These are phyloP conservation scores for Heteromurus nitidus DNA, from an alignment of 2,888 invertebrate species.

Conservation along the genomic window DNA sequence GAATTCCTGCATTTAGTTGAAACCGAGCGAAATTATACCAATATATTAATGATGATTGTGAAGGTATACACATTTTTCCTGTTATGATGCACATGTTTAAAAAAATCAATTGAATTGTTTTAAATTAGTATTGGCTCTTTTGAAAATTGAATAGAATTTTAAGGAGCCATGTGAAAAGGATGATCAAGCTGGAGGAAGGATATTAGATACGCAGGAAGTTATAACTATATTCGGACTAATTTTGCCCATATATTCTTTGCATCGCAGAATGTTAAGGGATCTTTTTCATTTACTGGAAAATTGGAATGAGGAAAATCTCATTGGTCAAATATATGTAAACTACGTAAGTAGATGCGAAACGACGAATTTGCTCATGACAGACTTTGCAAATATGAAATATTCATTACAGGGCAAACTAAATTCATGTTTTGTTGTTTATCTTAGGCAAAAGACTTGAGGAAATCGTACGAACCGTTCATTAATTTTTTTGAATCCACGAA, in stretches of 20 bases:
- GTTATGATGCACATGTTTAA: neutral
- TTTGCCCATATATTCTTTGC: constrained; percentile 94
- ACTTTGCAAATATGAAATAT: no score
- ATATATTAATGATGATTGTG: constrained; percentile 93
- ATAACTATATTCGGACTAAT: constrained; percentile 97
- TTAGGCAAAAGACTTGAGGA: constrained; percentile 87
- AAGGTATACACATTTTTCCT: constrained; percentile 80
- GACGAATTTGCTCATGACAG: no score
- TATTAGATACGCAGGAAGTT: constrained; percentile 92
- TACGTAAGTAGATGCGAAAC: constrained; percentile 79
- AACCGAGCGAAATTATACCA: constrained; percentile 98
- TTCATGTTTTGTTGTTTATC: constrained; percentile 61
- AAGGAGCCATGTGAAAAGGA: constrained; percentile 93
- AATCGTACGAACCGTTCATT: constrained; percentile 97
- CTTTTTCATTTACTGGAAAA: constrained; percentile 82
- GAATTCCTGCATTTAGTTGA: constrained; percentile 94
- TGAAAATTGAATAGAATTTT: constrained; percentile 82
- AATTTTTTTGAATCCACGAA: constrained; percentile 99
- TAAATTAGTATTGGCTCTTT: constrained; percentile 50
- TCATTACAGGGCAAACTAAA: no score
- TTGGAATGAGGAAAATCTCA: constrained; percentile 91
- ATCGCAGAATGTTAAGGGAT: constrained; percentile 84
- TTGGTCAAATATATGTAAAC: constrained; percentile 91
- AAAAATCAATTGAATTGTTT: constrained; percentile 52
- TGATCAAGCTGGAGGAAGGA: constrained; percentile 85